These are phyloP conservation scores for Cylas formicarius DNA, from an alignment of 1,140 invertebrate genomes.

Conservation along the genomic window DNA sequence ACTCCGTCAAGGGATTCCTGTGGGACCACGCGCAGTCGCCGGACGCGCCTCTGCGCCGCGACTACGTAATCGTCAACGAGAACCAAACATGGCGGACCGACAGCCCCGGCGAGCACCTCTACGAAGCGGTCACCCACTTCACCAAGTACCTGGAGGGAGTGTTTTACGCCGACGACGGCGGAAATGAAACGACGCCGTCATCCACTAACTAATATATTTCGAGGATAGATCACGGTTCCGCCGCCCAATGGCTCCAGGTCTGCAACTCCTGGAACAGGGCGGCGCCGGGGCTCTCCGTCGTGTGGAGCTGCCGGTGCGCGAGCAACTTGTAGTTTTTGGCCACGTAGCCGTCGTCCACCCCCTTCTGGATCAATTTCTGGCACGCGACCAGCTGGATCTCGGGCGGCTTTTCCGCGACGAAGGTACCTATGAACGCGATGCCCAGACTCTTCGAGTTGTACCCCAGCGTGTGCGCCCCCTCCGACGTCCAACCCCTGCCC, in stretches of 20 bases:
- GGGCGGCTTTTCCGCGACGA: conserved; percentile 24
- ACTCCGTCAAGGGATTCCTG: conserved; percentile 38
- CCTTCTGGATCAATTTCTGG: conserved; percentile 31
- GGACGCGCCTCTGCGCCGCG: no score
- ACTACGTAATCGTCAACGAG: conserved; percentile 42
- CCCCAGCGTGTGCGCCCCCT: conserved; percentile 47
- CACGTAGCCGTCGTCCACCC: conserved; percentile 32
- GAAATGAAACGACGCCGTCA: no score
- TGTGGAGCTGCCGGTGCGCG: conserved; percentile 36
- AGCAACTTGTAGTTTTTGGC: conserved; percentile 37
- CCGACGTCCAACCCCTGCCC: conserved; percentile 53
- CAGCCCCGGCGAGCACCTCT: conserved; percentile 36
- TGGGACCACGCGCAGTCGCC: conserved; percentile 34
- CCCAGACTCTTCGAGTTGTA: conserved; percentile 60
- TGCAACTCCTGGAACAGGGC: conserved; percentile 46
- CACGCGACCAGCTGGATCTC: conserved; percentile 27
- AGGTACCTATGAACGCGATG: conserved; percentile 63
- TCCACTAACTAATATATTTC: no score
- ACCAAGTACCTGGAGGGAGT: no score
- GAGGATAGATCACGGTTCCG: no score
- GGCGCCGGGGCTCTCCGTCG: conserved; percentile 39
- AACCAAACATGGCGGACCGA: conserved; percentile 40
- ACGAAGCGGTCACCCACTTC: conserved; percentile 28
- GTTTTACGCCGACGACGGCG: no score
- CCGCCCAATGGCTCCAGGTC: conserved; percentile 49